Evolutionary conservation across 2,888 invertebrate genomes (phyloP).

Genomic region (Cyclophora albipunctata): DNA sequence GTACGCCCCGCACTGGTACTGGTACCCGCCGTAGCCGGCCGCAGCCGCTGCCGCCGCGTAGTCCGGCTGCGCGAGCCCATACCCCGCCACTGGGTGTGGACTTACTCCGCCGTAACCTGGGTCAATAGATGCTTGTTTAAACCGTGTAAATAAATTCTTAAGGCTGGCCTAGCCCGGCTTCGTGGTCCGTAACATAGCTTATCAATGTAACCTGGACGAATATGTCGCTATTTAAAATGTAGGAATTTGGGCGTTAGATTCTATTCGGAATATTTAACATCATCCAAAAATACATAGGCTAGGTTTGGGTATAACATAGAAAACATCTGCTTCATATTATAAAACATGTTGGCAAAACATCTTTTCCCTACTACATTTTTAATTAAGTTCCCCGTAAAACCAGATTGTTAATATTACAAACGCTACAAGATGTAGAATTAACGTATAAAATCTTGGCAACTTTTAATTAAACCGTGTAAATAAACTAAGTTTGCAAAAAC

Average conservation of each 20-base stretch:
- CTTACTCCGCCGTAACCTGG: constrained; percentile 88
- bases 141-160: too few species aligned
- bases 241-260: too few species aligned
- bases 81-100: constrained; percentile 85
- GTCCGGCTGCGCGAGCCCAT: constrained; percentile 87
- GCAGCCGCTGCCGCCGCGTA: constrained; percentile 85
- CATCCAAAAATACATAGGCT: too few species aligned
- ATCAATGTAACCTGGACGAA: too few species aligned
- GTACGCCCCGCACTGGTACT: constrained; percentile 76
- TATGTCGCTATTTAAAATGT: too few species aligned
- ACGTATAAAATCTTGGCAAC: constrained; percentile 13
- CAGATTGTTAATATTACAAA: constrained; percentile 1
- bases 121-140: constrained; percentile 1
- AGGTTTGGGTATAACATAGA: too few species aligned
- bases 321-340: too few species aligned
- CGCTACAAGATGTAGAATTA: background rate
- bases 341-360: too few species aligned
- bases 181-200: too few species aligned
- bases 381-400: constrained; percentile 5
- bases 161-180: too few species aligned
- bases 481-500: constrained; percentile 30
- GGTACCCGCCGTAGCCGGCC: constrained; percentile 78
- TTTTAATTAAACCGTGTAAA: constrained; percentile 33
- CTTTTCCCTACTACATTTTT: too few species aligned
- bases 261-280: too few species aligned